A percentile compares a stretch with the other conserved stretches of the same genome.
These are phyloP conservation scores for Trichoplusia ni DNA, from an alignment of 1,140 invertebrate genomes.

Conservation along the genomic window DNA sequence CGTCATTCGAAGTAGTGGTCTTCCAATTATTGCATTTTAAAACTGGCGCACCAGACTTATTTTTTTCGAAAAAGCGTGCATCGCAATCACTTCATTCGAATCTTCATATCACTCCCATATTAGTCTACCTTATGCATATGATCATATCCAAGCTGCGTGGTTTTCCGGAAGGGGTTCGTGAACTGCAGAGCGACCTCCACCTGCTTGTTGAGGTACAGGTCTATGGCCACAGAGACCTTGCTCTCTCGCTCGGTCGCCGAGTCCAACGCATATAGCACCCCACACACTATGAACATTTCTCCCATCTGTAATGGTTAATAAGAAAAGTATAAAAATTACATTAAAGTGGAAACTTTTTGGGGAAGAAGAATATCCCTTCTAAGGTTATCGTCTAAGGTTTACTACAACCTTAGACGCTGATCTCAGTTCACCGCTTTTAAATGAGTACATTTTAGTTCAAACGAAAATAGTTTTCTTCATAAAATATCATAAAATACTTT, in stretches of 20 bases:
- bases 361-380: too few relatives aligned
- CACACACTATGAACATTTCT: constrained; percentile 97
- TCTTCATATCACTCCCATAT: too few relatives aligned
- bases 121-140: constrained; percentile 88
- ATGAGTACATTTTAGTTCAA: too few relatives aligned
- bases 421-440: too few relatives aligned
- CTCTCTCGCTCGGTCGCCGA: constrained; percentile 91
- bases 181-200: constrained; percentile 89
- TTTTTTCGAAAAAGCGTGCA: not conserved
- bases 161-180: constrained; percentile 95
- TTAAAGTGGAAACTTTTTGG: too few relatives aligned
- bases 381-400: too few relatives aligned
- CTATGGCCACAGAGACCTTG: constrained; percentile 92
- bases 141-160: constrained; percentile 96
- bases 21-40: too few relatives aligned
- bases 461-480: too few relatives aligned
- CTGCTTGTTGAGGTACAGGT: constrained; percentile 90
- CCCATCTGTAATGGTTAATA: constrained; percentile 82
- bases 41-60: not conserved
- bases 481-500: too few relatives aligned
- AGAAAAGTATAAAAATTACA: not conserved
- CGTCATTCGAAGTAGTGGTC: too few relatives aligned
- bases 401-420: too few relatives aligned
- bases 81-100: too few relatives aligned
- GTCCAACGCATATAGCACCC: constrained; percentile 95